phyloP scores from a whole-genome alignment of 2,888 invertebrate genomes.

The Heterodera filipjevi region DNA sequence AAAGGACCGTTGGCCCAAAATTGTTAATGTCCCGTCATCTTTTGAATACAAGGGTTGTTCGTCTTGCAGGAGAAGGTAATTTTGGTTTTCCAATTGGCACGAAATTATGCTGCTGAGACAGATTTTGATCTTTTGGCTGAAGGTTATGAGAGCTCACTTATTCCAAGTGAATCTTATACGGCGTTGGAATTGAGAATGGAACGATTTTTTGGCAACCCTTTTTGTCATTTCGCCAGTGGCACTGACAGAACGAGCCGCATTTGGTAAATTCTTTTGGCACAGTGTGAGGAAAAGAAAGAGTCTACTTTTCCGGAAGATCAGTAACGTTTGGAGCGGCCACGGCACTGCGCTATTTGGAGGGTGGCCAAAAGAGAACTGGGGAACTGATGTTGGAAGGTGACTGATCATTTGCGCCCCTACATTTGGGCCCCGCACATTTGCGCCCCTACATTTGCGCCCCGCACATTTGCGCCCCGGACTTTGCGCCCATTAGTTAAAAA shows the following conservation, averaged over 20 bases:
- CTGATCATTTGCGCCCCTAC: no score
- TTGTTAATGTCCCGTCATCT: no score
- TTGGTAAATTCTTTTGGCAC: no score
- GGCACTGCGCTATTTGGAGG: neutral
- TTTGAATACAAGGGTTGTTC: no score
- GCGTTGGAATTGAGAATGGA: neutral
- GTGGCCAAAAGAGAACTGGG: neutral
- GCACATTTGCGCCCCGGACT: no score
- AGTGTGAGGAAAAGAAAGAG: neutral
- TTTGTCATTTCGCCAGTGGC: neutral
- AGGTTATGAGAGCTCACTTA: neutral
- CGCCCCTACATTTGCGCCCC: no score
- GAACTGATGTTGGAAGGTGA: conserved; percentile 13
- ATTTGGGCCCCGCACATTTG: no score
- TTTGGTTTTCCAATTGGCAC: no score
- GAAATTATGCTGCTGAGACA: neutral
- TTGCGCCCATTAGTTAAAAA: no score
- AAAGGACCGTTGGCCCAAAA: no score
- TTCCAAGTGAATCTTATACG: neutral
- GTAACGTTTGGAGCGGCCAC: neutral
- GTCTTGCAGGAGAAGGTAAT: no score
- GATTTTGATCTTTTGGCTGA: neutral
- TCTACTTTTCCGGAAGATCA: neutral
- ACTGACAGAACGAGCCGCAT: neutral
- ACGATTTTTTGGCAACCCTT: neutral